A percentile compares a stretch with the other conserved stretches of the same genome.
phyloP scores from a whole-genome alignment of 2,113 vertebrate genomes.

The Catharus minimus region DNA sequence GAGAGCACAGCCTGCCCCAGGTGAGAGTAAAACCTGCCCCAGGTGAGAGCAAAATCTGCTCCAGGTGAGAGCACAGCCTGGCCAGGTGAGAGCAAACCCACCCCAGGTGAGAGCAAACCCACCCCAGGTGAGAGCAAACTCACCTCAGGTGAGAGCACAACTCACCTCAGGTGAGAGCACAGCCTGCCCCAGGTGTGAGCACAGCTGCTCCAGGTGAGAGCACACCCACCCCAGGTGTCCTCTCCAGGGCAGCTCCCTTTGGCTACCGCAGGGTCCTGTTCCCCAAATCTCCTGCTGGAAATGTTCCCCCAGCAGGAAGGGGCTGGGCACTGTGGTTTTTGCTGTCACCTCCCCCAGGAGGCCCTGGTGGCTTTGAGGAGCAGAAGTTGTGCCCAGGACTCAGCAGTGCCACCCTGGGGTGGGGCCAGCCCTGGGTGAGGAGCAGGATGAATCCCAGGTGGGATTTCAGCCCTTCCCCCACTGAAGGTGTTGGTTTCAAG shows the following conservation, averaged over 20 bases:
- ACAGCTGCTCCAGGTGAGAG: fast-evolving
- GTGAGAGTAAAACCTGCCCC: too few relatives aligned
- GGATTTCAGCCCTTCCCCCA: neutral
- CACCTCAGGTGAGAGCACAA: neutral
- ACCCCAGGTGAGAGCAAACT: too few relatives aligned
- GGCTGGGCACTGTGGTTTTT: too few relatives aligned
- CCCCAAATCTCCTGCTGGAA: neutral
- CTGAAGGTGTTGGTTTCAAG: neutral
- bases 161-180: fast-evolving
- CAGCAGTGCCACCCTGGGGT: neutral
- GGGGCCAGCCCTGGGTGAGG: neutral
- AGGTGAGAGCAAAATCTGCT: too few relatives aligned
- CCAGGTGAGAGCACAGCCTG: too few relatives aligned
- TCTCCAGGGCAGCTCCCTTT: fast-evolving
- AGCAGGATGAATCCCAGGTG: fast-evolving
- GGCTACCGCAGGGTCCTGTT: fast-evolving
- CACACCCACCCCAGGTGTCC: fast-evolving
- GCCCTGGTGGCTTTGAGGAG: neutral
- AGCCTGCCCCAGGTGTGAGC: fast-evolving
- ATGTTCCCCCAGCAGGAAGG: neutral
- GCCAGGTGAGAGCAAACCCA: too few relatives aligned
- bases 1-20: too few relatives aligned
- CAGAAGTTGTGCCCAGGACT: neutral
- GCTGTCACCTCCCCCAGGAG: neutral
- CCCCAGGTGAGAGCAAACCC: neutral